These are phyloP conservation scores for Laupala kohalensis DNA, from an alignment of 1,140 invertebrate species.

Conservation along the genomic window DNA sequence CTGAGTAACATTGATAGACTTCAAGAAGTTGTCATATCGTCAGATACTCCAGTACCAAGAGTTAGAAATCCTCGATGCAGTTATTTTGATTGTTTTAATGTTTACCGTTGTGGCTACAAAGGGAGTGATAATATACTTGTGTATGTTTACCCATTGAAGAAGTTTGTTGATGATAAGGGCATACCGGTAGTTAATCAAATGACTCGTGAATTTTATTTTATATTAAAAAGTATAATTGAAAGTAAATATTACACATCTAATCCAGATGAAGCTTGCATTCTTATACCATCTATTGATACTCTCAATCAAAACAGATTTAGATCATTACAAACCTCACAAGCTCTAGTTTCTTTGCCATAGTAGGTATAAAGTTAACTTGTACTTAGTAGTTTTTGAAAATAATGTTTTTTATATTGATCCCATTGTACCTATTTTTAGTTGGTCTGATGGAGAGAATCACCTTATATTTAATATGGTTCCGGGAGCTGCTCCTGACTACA, in stretches of 20 bases:
- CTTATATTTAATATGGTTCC: slow-evolving; percentile 79
- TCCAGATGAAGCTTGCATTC: slow-evolving; percentile 76
- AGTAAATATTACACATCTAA: slow-evolving; percentile 77
- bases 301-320: slow-evolving; percentile 70
- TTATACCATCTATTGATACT: slow-evolving; percentile 72
- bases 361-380: slow-evolving; percentile 42
- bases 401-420: background rate
- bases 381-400: too few species aligned
- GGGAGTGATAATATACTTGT: slow-evolving; percentile 58
- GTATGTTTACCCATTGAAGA: slow-evolving; percentile 72
- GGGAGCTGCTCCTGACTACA: slow-evolving; percentile 55
- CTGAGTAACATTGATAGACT: slow-evolving; percentile 16
- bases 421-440: slow-evolving; percentile 38
- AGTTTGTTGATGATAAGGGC: slow-evolving; percentile 50
- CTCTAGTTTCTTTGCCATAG: slow-evolving; percentile 59
- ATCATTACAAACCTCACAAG: slow-evolving; percentile 58
- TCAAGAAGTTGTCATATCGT: slow-evolving; percentile 20
- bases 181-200: slow-evolving; percentile 41
- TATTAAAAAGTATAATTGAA: slow-evolving; percentile 54
- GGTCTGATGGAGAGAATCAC: slow-evolving; percentile 80
- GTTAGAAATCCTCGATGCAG: slow-evolving; percentile 50
- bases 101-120: slow-evolving; percentile 73
- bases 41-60: slow-evolving; percentile 22
- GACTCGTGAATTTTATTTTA: slow-evolving; percentile 64
- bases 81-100: slow-evolving; percentile 84